A percentile compares a stretch with the other conserved stretches of the same genome.
phyloP scores from a whole-genome alignment of 1,140 invertebrate genomes.

The Hycleus phaleratus region DNA sequence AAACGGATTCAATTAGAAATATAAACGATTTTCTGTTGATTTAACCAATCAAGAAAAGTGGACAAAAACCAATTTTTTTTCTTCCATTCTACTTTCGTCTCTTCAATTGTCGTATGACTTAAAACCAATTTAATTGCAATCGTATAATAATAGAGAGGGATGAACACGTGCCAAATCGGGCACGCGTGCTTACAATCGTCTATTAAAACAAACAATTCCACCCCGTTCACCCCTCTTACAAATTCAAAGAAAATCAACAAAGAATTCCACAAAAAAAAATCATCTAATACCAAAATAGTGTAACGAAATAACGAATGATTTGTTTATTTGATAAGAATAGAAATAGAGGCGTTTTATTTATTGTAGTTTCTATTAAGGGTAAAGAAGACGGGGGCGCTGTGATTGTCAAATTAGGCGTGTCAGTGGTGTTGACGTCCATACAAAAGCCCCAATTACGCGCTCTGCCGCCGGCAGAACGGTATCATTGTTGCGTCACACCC shows the following conservation, averaged over 20 bases:
- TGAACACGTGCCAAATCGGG: neutral
- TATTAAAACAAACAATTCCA: constrained; percentile 25
- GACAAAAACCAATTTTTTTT: no score
- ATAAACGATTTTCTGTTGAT: no score
- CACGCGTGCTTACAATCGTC: constrained; percentile 17
- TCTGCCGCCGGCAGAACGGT: constrained; percentile 31
- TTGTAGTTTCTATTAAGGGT: neutral
- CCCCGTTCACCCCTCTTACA: constrained; percentile 3
- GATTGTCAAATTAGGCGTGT: constrained; percentile 40
- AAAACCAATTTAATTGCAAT: constrained; percentile 2
- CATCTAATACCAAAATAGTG: no score
- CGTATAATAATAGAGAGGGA: neutral
- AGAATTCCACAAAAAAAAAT: no score
- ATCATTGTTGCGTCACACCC: constrained; percentile 34
- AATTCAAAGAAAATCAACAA: no score
- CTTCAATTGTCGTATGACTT: neutral
- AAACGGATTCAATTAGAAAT: no score
- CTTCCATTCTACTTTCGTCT: no score
- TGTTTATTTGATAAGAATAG: no score
- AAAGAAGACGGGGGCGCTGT: neutral
- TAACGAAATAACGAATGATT: no score
- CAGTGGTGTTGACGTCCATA: constrained; percentile 36
- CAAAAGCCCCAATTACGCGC: constrained; percentile 40
- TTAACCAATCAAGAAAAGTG: no score
- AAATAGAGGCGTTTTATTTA: no score